These are phyloP conservation scores for Drosophila cardini DNA, from an alignment of 1,140 invertebrate species.

Conservation along the genomic window DNA sequence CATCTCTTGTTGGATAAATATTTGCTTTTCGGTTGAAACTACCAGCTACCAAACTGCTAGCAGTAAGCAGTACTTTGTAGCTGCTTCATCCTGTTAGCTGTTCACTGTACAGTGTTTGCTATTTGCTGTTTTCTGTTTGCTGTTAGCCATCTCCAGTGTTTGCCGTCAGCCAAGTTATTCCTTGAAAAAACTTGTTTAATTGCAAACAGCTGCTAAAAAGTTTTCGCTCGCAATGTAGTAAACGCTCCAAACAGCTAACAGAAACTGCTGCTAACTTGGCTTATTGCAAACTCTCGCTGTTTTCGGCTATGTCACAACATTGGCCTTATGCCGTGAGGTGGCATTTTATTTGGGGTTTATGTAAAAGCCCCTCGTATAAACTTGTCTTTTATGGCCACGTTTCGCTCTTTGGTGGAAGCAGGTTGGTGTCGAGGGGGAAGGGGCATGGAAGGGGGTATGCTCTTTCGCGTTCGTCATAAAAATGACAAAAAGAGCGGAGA, in stretches of 20 bases:
- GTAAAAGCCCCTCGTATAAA: slow-evolving; percentile 68
- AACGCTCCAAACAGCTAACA: slow-evolving; percentile 26
- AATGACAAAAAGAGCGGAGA: slow-evolving; percentile 26
- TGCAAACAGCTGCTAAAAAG: slow-evolving; percentile 68
- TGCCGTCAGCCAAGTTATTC: slow-evolving; percentile 8
- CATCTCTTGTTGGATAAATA: slow-evolving; percentile 58
- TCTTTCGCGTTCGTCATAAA: slow-evolving; percentile 37
- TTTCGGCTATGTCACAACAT: slow-evolving; percentile 39
- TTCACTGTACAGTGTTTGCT: slow-evolving; percentile 34
- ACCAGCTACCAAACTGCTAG: slow-evolving; percentile 2
- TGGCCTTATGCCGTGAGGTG: slow-evolving; percentile 66
- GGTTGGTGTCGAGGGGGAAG: not conserved
- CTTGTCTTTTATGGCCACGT: slow-evolving; percentile 63
- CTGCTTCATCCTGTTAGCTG: slow-evolving; percentile 26
- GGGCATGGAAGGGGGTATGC: not conserved
- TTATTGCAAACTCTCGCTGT: slow-evolving; percentile 28
- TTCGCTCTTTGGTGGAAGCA: not conserved
- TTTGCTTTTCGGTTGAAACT: slow-evolving; percentile 39
- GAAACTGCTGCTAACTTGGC: slow-evolving; percentile 31
- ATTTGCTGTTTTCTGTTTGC: slow-evolving; percentile 31
- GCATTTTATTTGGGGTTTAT: slow-evolving; percentile 73
- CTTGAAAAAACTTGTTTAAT: slow-evolving; percentile 71
- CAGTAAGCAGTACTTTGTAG: slow-evolving; percentile 30
- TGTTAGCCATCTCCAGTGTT: slow-evolving; percentile 14
- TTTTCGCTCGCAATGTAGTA: slow-evolving; percentile 50